Evolutionary conservation across 2,113 vertebrate species (phyloP).

Genomic region (Amphiprion percula): DNA sequence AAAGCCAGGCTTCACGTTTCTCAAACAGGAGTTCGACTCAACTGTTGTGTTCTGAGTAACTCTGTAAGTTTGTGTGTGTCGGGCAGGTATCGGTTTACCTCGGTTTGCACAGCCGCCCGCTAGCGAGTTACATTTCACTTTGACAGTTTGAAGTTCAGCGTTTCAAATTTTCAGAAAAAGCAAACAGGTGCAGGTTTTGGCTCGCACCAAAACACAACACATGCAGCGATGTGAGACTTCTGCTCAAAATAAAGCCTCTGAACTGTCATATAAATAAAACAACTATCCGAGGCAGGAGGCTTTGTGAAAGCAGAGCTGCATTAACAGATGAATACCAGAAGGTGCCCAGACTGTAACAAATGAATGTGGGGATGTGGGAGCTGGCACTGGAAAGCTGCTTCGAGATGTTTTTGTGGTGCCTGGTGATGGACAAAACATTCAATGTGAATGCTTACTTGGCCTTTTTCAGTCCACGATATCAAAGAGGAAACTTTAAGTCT

Average conservation of each 20-base stretch:
- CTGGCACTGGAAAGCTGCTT: neutral
- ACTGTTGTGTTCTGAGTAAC: constrained; percentile 24
- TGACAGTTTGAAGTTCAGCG: constrained; percentile 23
- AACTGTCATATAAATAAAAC: constrained; percentile 53
- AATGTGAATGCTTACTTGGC: neutral
- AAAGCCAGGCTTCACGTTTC: constrained; percentile 27
- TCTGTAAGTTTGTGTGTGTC: constrained; percentile 21
- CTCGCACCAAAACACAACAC: constrained; percentile 22
- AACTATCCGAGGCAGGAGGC: neutral
- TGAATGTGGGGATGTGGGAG: neutral
- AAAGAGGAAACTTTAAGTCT: neutral
- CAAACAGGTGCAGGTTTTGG: constrained; percentile 66
- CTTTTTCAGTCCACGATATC: neutral
- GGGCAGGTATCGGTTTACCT: constrained; percentile 34
- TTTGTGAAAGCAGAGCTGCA: constrained; percentile 27
- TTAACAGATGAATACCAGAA: constrained; percentile 12
- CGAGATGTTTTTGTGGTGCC: constrained; percentile 3
- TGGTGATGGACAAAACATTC: constrained; percentile 16
- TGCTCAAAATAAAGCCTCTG: constrained; percentile 27
- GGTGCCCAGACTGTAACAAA: constrained; percentile 15
- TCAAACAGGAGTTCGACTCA: neutral
- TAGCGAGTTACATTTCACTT: constrained; percentile 43
- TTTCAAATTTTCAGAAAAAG: constrained; percentile 40
- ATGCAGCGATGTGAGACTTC: constrained; percentile 5
- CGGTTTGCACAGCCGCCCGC: constrained; percentile 17